Percentiles rank a stretch among this genome's conserved stretches.
Evolutionary conservation across 30 jellyfish, hydroid and myxozoan genomes (phyloP).

Genomic region (Aurelia sp.): DNA sequence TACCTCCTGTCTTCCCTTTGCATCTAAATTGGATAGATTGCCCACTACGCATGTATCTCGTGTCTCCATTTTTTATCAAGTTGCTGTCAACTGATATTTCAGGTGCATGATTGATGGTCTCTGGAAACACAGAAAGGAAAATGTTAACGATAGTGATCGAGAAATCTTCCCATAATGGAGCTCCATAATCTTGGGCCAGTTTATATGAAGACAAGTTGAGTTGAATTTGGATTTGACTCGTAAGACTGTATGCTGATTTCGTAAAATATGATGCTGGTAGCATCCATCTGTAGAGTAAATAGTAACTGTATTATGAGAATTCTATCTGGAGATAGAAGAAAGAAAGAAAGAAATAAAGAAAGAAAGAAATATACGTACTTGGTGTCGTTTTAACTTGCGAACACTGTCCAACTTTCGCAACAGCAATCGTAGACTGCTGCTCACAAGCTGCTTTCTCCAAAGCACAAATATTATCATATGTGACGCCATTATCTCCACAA

Average conservation of each 20-base stretch:
- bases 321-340: too few relatives aligned
- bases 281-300: too few relatives aligned
- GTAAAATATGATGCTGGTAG: too few relatives aligned
- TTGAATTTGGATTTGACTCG: too few relatives aligned
- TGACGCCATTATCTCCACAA: constrained; percentile 34
- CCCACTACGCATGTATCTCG: background rate
- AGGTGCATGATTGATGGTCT: background rate
- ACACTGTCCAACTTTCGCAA: background rate
- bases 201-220: too few relatives aligned
- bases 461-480: constrained; percentile 18
- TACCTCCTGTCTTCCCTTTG: constrained; percentile 4
- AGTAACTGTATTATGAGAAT: too few relatives aligned
- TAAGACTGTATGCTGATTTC: too few relatives aligned
- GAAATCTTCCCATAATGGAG: too few relatives aligned
- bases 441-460: constrained; percentile 30
- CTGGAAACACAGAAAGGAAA: too few relatives aligned
- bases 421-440: background rate
- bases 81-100: background rate
- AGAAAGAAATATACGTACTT: background rate
- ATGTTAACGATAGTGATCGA: too few relatives aligned
- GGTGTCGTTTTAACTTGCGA: background rate
- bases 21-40: constrained; percentile 26
- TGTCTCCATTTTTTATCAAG: constrained; percentile 35
- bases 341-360: too few relatives aligned
- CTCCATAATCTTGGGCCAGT: too few relatives aligned